Evolutionary conservation across 2,797 vertebrate species (phyloP).

Genomic region (Mustela erminea): DNA sequence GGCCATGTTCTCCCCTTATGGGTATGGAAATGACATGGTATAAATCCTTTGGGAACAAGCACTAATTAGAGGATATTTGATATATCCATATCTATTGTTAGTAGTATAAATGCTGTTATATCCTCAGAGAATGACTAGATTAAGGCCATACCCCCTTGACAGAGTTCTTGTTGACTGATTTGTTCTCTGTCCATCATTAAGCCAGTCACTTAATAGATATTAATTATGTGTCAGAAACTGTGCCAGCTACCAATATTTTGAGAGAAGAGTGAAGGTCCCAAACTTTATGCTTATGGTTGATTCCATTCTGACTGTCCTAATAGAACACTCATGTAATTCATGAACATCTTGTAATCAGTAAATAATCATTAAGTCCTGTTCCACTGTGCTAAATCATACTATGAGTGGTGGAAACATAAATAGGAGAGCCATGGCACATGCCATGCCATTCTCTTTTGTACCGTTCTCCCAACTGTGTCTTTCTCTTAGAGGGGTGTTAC

Average conservation of each 20-base stretch:
- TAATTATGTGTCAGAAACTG: neutral
- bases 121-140: constrained; percentile 4
- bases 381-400: neutral
- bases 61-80: neutral
- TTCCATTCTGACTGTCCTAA: neutral
- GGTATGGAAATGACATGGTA: neutral
- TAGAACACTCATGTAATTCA: constrained; percentile 9
- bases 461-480: neutral
- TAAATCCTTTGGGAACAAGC: neutral
- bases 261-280: constrained; percentile 25
- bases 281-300: neutral
- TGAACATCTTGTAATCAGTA: neutral
- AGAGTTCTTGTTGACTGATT: neutral
- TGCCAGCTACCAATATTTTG: constrained; percentile 9
- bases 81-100: neutral
- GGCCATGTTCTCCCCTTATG: neutral
- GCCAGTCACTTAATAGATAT: neutral
- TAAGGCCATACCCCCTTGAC: neutral
- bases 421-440: neutral
- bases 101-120: neutral
- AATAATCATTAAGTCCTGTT: neutral
- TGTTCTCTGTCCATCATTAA: neutral
- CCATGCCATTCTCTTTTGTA: neutral
- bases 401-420: neutral
- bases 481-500: neutral